Conservation (phyloP, 2,113 vertebrate genomes). For the Pseudonaja textilis region DNA sequence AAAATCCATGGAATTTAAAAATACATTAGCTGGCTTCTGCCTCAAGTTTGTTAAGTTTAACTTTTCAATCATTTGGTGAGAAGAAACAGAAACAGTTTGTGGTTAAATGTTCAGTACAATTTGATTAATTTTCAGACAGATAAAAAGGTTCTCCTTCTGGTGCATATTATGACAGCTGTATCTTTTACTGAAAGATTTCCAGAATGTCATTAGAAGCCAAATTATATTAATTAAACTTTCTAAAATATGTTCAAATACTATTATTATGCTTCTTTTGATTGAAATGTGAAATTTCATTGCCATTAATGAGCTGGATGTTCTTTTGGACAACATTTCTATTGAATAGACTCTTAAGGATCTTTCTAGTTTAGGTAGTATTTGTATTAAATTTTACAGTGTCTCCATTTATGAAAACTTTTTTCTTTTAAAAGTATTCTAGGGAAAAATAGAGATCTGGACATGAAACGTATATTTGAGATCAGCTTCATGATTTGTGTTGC, state of each 20-base stretch:
- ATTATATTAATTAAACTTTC: slow-evolving; percentile 21
- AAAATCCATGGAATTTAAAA: background rate
- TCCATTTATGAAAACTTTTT: background rate
- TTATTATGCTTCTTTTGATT: background rate
- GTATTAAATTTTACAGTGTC: background rate
- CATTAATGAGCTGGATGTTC: background rate
- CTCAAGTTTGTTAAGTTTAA: background rate
- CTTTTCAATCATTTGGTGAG: background rate
- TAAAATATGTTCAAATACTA: background rate
- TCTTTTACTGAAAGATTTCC: slow-evolving; percentile 1
- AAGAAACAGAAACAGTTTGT: background rate
- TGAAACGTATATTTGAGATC: background rate
- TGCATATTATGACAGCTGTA: background rate
- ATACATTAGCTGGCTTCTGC: background rate
- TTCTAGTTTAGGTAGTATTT: background rate
- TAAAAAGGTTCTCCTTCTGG: background rate
- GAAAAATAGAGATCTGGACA: background rate
- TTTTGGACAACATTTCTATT: background rate
- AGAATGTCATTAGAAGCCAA: slow-evolving; percentile 23
- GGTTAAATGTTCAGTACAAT: slow-evolving; percentile 27
- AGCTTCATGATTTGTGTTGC: background rate
- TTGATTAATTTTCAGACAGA: background rate
- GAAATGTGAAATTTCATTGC: background rate
- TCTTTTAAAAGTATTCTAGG: background rate
- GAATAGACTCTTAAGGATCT: background rate